phyloP scores from a whole-genome alignment of 1,140 invertebrate genomes.

The Drosophila ficusphila region DNA sequence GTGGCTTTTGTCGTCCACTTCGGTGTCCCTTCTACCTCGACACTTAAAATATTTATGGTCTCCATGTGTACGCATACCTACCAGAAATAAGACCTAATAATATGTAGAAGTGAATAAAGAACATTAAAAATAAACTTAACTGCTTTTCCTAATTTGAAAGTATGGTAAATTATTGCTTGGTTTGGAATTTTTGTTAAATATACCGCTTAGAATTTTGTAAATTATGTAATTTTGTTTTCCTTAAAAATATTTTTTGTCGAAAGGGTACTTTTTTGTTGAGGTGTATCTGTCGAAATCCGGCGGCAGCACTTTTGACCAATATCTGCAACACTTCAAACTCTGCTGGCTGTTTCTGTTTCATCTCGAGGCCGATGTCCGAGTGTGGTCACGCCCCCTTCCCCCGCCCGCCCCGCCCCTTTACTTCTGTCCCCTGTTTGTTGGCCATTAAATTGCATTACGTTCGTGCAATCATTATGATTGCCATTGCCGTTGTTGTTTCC shows the following conservation, averaged over 20 bases:
- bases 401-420: background rate
- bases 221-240: too few relatives aligned
- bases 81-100: too few relatives aligned
- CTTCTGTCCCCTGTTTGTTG: constrained; percentile 26
- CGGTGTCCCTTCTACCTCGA: constrained; percentile 1
- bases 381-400: constrained; percentile 32
- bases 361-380: constrained; percentile 36
- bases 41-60: constrained; percentile 4
- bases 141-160: too few relatives aligned
- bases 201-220: too few relatives aligned
- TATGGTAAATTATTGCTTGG: too few relatives aligned
- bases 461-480: constrained; percentile 71
- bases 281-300: constrained; percentile 13
- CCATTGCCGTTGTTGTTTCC: constrained; percentile 20
- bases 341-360: constrained; percentile 34
- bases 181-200: too few relatives aligned
- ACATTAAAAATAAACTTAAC: too few relatives aligned
- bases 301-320: constrained; percentile 73
- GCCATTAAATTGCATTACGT: constrained; percentile 78
- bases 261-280: background rate
- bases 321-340: constrained; percentile 78
- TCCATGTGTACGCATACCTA: too few relatives aligned
- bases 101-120: too few relatives aligned
- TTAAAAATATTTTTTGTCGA: too few relatives aligned
- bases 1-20: constrained; percentile 56